Base-by-base conservation (phyloP, 2,888 invertebrate genomes). In the Lucinisca nassula region DNA sequence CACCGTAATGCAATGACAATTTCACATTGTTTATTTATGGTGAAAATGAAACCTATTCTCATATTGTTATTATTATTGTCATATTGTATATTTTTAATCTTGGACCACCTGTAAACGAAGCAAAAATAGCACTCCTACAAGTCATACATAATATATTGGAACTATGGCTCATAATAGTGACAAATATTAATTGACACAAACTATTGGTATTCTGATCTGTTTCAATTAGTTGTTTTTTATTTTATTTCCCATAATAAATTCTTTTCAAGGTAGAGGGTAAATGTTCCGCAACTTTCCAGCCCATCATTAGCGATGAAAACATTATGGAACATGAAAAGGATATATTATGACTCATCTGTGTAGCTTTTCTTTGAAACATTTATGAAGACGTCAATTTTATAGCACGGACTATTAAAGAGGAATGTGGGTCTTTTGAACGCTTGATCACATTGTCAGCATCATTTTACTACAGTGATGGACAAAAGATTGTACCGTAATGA, bases 401-500 rank as follows among this genome's bases (percentile, higher is more conserved):
- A 79, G 67, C 75, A 85, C 78, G 82, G 61, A n/a, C 85, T 82
- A 85, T 85, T 85, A 85, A 73, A 45, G 74, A 55, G 82, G 85
- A 85, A 85, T 85, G 85, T 51, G 75, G 77, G 55, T 85, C 80
- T 73, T 72, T 85, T 80, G 80, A 77, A 77, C 75, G 14, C 14
- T 40, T 40, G 40, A 40, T 40, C 40, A 40, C 40, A 40, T 40
- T 40, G 40, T 40, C 40, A 40, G 6, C 40, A 40, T 10, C 14
- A n/a, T 40, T 40, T 40, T 10, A 6, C 40, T 40, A 40, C 40
- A 40, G 40, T 40, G 40, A 14, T 14, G 6, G 14, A 10, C 6
- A 40, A 40, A 40, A 40, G 40, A 10, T 40, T 40, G n/a, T n/a
- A n/a, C n/a, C n/a, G n/a, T n/a, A n/a, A n/a, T n/a, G n/a, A n/a